phyloP scores from a whole-genome alignment of 2,113 vertebrate genomes.

The Aegithalos caudatus region DNA sequence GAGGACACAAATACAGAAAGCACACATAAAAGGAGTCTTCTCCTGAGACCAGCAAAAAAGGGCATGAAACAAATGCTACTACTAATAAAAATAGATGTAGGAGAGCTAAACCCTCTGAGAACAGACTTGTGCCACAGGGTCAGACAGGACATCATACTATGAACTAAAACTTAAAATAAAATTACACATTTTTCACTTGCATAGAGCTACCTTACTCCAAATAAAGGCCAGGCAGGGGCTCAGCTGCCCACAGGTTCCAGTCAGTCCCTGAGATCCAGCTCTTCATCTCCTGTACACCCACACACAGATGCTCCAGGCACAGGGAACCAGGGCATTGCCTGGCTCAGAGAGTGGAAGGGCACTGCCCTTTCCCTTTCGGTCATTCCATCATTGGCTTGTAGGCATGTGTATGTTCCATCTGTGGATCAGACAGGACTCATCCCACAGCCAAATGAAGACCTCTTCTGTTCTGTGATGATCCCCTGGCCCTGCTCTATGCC shows the following conservation, averaged over 20 bases:
- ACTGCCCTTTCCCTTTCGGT: background rate
- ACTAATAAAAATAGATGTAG: background rate
- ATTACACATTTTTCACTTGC: background rate
- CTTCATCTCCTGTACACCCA: background rate
- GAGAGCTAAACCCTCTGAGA: background rate
- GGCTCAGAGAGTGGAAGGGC: background rate
- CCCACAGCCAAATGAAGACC: background rate
- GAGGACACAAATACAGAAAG: background rate
- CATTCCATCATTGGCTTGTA: background rate
- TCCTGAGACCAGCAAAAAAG: background rate
- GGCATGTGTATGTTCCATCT: rapidly evolving
- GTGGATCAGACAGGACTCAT: background rate
- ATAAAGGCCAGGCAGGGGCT: background rate
- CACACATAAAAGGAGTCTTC: background rate
- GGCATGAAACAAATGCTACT: background rate
- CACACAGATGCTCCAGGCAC: background rate
- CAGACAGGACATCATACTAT: background rate
- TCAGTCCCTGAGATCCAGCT: background rate
- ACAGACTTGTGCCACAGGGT: background rate
- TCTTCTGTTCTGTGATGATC: background rate
- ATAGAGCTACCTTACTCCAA: background rate
- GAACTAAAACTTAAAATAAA: background rate
- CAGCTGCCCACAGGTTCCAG: background rate
- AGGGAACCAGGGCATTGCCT: background rate
- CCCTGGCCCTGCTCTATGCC: background rate